Conservation (phyloP, 2,797 vertebrate genomes). For the Epinephelus coioides region DNA sequence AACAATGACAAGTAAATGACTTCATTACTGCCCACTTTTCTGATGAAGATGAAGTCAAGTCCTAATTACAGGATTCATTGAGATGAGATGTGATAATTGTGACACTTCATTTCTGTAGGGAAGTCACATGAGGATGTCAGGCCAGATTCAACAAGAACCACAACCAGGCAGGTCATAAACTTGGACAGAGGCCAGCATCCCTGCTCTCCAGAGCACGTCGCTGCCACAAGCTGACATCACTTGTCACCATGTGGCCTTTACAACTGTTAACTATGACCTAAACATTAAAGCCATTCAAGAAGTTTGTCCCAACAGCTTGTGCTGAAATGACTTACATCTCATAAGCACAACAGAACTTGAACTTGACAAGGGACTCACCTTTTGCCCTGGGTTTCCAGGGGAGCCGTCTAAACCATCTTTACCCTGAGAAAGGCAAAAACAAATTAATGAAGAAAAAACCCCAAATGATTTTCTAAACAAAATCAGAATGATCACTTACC, state of each 20-base stretch:
- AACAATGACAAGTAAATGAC: not conserved
- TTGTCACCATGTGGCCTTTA: slow-evolving; percentile 1
- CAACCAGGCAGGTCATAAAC: not conserved
- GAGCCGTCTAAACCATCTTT: slow-evolving; percentile 62
- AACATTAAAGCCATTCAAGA: slow-evolving; percentile 14
- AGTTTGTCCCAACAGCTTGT: slow-evolving; percentile 15
- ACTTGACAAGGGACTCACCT: slow-evolving; percentile 61
- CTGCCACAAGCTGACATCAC: not conserved
- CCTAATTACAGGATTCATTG: not conserved
- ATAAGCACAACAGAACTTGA: not conserved
- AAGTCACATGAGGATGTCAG: not conserved
- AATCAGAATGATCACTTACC: not conserved
- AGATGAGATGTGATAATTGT: not conserved
- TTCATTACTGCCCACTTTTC: not conserved
- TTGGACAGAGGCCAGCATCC: not conserved
- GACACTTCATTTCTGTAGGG: not conserved
- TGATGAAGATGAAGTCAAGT: not conserved
- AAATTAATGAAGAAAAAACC: not conserved
- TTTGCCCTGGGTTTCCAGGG: slow-evolving; percentile 67
- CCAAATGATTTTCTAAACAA: not conserved
- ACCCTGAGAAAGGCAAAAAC: slow-evolving; percentile 59
- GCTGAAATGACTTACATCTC: not conserved
- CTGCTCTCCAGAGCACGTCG: not conserved
- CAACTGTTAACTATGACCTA: not conserved
- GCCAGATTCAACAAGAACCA: not conserved